Percentiles rank a stretch among this genome's conserved stretches.
phyloP scores from a whole-genome alignment of 2,888 invertebrate species.

The Stenchaetothrips biformis region DNA sequence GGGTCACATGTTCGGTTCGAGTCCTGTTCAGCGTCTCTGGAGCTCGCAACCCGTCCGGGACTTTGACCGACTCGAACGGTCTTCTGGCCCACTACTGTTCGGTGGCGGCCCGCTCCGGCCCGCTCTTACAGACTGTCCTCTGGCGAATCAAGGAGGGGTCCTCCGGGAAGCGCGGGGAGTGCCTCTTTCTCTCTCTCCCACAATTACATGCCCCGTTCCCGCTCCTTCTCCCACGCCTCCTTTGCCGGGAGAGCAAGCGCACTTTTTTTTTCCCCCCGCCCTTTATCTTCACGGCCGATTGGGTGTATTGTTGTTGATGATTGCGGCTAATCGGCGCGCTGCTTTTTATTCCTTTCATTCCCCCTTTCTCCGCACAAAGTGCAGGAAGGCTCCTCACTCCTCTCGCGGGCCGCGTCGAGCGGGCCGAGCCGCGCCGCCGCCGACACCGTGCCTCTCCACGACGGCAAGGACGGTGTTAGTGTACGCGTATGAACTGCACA shows the following conservation, averaged over 20 bases:
- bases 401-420: no score
- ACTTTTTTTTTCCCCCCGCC: not conserved
- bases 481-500: no score
- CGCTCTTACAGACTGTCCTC: not conserved
- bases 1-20: no score
- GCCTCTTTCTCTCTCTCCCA: not conserved
- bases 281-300: conserved; percentile 20
- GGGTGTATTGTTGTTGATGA: conserved; percentile 16
- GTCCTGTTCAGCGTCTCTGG: no score
- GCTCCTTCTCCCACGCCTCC: not conserved
- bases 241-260: not conserved
- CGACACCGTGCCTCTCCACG: no score
- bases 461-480: no score
- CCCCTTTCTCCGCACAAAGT: not conserved
- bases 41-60: no score
- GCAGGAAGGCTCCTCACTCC: no score
- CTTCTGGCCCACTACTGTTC: no score
- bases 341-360: not conserved
- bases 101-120: not conserved
- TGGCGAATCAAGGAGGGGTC: not conserved
- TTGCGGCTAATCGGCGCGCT: conserved; percentile 9
- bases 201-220: conserved; percentile 18
- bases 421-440: no score
- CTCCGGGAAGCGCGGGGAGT: not conserved
- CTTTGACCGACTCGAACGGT: no score